Conservation (phyloP, 30 jellyfish, hydroid and myxozoan genomes). For the Morbakka virulenta region DNA sequence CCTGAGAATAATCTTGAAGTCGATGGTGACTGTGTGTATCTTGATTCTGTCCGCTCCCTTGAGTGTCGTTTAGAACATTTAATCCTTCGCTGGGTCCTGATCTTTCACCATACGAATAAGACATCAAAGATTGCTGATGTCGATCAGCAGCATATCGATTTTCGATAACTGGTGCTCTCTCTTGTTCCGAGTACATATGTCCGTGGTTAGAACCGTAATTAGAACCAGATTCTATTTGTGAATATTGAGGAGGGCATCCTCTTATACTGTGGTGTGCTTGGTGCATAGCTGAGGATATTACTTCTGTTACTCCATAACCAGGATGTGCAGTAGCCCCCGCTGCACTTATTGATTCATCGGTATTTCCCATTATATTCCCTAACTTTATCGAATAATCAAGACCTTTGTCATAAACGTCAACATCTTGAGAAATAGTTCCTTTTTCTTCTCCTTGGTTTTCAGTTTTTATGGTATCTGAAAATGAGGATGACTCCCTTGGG, state of each 20-base stretch:
- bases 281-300: neutral
- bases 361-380: neutral
- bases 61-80: neutral
- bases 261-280: neutral
- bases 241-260: neutral
- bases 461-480: neutral
- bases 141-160: neutral
- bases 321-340: neutral
- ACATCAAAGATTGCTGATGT: neutral
- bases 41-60: neutral
- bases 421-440: neutral
- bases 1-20: conserved; percentile 24
- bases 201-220: neutral
- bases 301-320: neutral
- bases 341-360: neutral
- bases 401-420: neutral
- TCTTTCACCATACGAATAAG: neutral
- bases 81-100: neutral
- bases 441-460: neutral
- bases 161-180: neutral
- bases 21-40: conserved; percentile 21
- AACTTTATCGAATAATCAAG: neutral
- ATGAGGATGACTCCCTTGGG: neutral
- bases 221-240: neutral
- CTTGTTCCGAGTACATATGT: neutral